These are phyloP conservation scores for Zaprionus camerounensis DNA, from an alignment of 1,140 invertebrate genomes.

Conservation along the genomic window DNA sequence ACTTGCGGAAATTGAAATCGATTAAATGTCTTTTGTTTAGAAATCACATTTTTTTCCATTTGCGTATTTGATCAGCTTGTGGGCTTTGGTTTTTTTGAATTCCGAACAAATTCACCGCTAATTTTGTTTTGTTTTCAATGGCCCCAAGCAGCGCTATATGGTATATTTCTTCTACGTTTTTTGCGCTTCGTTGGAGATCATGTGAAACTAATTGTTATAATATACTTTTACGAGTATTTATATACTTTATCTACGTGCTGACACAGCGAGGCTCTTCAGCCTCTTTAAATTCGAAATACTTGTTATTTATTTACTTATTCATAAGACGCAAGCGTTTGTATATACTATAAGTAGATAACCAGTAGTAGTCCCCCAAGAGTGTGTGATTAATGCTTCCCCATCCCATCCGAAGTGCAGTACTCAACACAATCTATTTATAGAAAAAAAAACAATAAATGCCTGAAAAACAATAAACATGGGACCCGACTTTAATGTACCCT, in stretches of 20 bases:
- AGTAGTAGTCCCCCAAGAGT: constrained; percentile 4
- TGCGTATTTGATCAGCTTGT: background rate
- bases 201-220: constrained; percentile 1
- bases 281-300: constrained; percentile 4
- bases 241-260: background rate
- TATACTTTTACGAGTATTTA: background rate
- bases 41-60: background rate
- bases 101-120: background rate
- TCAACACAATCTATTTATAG: constrained; percentile 4
- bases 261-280: background rate
- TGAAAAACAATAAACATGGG: background rate
- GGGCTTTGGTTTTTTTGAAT: background rate
- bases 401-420: background rate
- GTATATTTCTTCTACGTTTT: background rate
- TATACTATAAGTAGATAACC: constrained; percentile 1
- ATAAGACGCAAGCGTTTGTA: background rate
- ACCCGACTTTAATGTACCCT: background rate
- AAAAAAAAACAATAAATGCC: background rate
- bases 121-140: background rate
- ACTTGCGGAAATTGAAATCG: background rate
- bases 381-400: constrained; percentile 1
- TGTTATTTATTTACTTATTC: constrained; percentile 6
- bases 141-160: background rate
- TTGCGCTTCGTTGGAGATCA: constrained; percentile 3
- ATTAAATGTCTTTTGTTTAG: background rate